A percentile compares a stretch with the other conserved stretches of the same genome.
Evolutionary conservation across 2,888 invertebrate species (phyloP).

Genomic region (Brachyptera risi): DNA sequence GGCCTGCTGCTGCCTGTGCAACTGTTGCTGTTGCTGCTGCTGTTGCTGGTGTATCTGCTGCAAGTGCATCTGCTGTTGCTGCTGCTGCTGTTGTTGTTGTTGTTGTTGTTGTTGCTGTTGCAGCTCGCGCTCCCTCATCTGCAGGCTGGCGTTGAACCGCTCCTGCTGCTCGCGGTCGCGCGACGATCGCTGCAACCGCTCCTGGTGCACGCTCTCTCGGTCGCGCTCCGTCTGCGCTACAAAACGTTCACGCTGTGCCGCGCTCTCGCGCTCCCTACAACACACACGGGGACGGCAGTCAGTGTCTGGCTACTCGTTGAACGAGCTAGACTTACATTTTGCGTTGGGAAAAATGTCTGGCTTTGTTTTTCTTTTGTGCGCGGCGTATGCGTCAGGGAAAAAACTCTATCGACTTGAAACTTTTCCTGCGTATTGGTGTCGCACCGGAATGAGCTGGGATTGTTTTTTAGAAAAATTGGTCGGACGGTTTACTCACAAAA

Average conservation of each 20-base stretch:
- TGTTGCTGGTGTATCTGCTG: conserved; percentile 40
- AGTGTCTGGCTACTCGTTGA: no score
- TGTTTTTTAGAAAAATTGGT: no score
- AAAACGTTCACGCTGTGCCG: conserved; percentile 14
- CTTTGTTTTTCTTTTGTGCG: no score
- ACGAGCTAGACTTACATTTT: no score
- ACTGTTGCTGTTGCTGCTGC: conserved; percentile 41
- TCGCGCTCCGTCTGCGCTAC: conserved; percentile 9
- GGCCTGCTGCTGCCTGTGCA: conserved; percentile 20
- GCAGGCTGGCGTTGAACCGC: conserved; percentile 38
- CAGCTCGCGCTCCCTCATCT: conserved; percentile 43
- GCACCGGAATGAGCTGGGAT: no score
- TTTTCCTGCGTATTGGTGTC: no score
- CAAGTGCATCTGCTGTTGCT: conserved; percentile 36
- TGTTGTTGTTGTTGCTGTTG: conserved; percentile 44
- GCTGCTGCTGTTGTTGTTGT: conserved; percentile 40
- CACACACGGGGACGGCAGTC: no score
- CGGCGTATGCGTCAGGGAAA: no score
- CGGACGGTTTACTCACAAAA: no score
- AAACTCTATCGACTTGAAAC: no score
- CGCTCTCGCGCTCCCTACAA: conserved; percentile 2
- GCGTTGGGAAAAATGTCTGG: no score
- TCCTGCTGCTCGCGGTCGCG: conserved; percentile 41
- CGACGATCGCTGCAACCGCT: conserved; percentile 30
- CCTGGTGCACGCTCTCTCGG: conserved; percentile 10